These are phyloP conservation scores for Podiceps cristatus DNA, from an alignment of 2,113 vertebrate genomes.

Conservation along the genomic window DNA sequence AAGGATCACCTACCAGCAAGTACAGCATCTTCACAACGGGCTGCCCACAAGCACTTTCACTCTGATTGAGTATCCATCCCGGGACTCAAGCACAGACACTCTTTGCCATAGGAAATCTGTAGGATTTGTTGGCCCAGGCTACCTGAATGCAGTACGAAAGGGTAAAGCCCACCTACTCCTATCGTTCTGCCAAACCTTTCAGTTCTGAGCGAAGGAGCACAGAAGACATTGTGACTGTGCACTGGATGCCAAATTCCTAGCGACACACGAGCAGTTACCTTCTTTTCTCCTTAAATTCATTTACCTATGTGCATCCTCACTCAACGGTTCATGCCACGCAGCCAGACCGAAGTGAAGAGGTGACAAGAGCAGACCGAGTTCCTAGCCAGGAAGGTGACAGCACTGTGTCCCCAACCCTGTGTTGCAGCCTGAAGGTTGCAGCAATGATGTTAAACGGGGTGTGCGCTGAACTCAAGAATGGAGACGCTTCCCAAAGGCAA, in stretches of 20 bases:
- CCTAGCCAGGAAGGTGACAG: neutral
- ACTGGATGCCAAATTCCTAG: neutral
- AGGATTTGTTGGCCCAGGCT: neutral
- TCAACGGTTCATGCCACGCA: fast-evolving
- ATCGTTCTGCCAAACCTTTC: neutral
- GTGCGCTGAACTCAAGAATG: neutral
- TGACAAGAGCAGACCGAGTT: neutral
- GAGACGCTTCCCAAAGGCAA: neutral
- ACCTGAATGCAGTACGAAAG: fast-evolving
- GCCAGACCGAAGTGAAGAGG: neutral
- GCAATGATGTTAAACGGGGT: fast-evolving
- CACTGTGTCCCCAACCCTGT: neutral
- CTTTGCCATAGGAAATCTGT: neutral
- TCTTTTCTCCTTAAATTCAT: neutral
- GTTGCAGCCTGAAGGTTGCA: too few species aligned
- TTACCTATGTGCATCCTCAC: neutral
- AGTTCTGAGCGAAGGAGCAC: neutral
- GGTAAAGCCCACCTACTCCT: neutral
- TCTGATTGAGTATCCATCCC: neutral
- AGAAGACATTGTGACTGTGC: neutral
- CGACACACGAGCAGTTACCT: neutral
- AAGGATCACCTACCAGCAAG: neutral
- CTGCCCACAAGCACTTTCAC: neutral
- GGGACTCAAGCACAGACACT: too few species aligned
- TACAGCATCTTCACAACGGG: neutral